Evolutionary conservation across 2,113 vertebrate genomes (phyloP).

Genomic region (Aphelocoma coerulescens): DNA sequence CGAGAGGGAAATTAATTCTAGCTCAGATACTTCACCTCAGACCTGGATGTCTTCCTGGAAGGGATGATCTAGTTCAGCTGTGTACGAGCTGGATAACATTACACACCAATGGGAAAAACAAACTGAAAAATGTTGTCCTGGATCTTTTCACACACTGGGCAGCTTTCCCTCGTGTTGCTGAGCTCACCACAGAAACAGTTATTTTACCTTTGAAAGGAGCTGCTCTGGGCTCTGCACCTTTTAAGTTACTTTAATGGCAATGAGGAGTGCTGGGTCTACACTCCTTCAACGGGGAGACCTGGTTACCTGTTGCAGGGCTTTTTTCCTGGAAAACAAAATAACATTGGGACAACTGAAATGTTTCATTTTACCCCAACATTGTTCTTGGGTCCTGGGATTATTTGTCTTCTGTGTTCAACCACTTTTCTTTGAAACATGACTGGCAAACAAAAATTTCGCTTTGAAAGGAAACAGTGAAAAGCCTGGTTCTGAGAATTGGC

Average conservation of each 20-base stretch:
- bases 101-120: not conserved
- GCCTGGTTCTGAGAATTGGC: not conserved
- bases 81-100: not conserved
- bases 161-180: not conserved
- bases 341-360: not conserved
- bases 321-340: not conserved
- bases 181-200: not conserved
- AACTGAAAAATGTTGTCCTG: not conserved
- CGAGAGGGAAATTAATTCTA: not conserved
- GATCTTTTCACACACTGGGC: constrained; percentile 20
- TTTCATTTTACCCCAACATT: not conserved
- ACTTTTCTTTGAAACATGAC: not conserved
- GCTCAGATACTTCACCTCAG: not conserved
- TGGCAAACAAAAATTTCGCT: not conserved
- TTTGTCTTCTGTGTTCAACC: not conserved
- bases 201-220: not conserved
- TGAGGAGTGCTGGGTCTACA: not conserved
- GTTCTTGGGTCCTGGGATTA: not conserved
- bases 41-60: not conserved
- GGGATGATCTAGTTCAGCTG: not conserved
- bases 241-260: not conserved
- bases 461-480: not conserved
- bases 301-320: not conserved
- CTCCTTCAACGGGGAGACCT: not conserved
- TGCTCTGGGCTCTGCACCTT: not conserved